Evolutionary conservation across 2,113 vertebrate species (phyloP).

Genomic region (Nothobranchius kuhntae): DNA sequence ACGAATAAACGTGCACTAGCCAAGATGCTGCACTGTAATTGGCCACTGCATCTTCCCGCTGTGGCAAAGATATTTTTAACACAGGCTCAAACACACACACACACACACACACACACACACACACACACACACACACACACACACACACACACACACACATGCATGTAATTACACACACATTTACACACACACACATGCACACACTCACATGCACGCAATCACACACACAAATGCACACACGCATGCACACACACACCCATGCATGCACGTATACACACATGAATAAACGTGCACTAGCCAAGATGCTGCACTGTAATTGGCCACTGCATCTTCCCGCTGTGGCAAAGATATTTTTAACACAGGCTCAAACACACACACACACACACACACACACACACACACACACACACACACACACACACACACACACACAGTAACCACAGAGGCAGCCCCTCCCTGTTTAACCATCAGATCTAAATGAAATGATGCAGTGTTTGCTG

Average conservation of each 20-base stretch:
- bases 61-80: slow-evolving; percentile 78
- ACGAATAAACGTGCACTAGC: slow-evolving; percentile 68
- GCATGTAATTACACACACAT: slow-evolving; percentile 13
- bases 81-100: slow-evolving; percentile 49
- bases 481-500: slow-evolving; percentile 44
- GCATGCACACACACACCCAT: slow-evolving; percentile 30
- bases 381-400: slow-evolving; percentile 49
- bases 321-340: slow-evolving; percentile 75
- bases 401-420: slow-evolving; percentile 29
- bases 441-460: slow-evolving; percentile 60
- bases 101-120: slow-evolving; percentile 50
- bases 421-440: slow-evolving; percentile 24
- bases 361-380: slow-evolving; percentile 47
- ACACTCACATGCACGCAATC: slow-evolving; percentile 4
- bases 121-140: slow-evolving; percentile 33
- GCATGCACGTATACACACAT: slow-evolving; percentile 40
- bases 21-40: slow-evolving; percentile 80
- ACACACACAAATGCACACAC: slow-evolving; percentile 31
- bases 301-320: slow-evolving; percentile 81
- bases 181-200: background rate
- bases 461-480: slow-evolving; percentile 70
- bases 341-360: slow-evolving; percentile 78
- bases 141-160: slow-evolving; percentile 16
- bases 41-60: slow-evolving; percentile 75
- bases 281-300: slow-evolving; percentile 70